These are phyloP conservation scores for Choristoneura rosaceana DNA, from an alignment of 2,888 invertebrate genomes.

Conservation along the genomic window DNA sequence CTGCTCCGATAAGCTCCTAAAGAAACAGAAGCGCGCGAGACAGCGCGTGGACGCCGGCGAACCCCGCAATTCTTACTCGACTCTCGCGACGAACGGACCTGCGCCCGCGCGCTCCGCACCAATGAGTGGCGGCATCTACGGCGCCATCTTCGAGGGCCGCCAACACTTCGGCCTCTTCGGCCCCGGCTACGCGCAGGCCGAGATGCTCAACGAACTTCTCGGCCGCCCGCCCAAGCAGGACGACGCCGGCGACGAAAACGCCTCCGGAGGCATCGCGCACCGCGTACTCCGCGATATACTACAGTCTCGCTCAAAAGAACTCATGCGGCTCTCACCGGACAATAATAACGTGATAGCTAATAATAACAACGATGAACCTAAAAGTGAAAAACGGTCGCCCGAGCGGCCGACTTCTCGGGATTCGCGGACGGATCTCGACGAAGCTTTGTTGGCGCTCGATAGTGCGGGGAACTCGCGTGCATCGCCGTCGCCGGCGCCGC, in stretches of 20 bases:
- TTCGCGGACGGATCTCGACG: constrained; percentile 86
- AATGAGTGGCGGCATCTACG: constrained; percentile 94
- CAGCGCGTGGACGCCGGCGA: constrained; percentile 98
- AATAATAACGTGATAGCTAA: constrained; percentile 86
- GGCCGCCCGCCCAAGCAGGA: constrained; percentile 92
- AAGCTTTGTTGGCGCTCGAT: constrained; percentile 86
- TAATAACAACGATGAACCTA: constrained; percentile 85
- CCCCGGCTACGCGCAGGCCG: constrained; percentile 94
- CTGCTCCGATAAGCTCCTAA: constrained; percentile 96
- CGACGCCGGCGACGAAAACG: constrained; percentile 83
- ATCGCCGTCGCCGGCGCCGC: constrained; percentile 85
- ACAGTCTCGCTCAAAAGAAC: constrained; percentile 94
- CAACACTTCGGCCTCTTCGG: constrained; percentile 93
- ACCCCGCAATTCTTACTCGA: constrained; percentile 95
- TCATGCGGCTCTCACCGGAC: constrained; percentile 87
- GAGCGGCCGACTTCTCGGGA: constrained; percentile 88
- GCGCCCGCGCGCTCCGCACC: constrained; percentile 89
- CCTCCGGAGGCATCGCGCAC: constrained; percentile 87
- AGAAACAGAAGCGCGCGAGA: constrained; percentile 97
- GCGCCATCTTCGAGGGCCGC: constrained; percentile 93
- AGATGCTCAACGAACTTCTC: constrained; percentile 96
- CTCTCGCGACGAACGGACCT: constrained; percentile 83
- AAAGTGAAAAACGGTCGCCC: constrained; percentile 82
- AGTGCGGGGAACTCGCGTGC: constrained; percentile 79
- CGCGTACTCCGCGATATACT: constrained; percentile 96